Evolutionary conservation across 2,888 invertebrate genomes (phyloP).

Genomic region (Cephus spinipes): DNA sequence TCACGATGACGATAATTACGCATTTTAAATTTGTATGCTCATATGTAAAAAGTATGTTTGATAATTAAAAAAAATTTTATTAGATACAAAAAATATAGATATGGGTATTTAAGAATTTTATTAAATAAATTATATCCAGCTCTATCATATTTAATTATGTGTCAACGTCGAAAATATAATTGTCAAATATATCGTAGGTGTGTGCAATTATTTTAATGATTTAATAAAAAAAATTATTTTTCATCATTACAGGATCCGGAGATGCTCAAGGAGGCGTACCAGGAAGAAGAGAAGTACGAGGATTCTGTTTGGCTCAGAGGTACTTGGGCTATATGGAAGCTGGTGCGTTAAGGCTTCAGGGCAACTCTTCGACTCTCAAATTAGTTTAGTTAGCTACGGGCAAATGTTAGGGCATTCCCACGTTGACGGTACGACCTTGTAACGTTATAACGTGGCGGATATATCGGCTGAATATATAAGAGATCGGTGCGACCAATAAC

Average conservation of each 20-base stretch:
- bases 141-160: not conserved
- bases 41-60: not conserved
- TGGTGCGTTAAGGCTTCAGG: not conserved
- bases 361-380: slow-evolving; percentile 1
- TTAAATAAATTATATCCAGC: not conserved
- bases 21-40: not conserved
- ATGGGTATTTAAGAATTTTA: not conserved
- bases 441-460: not conserved
- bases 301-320: not conserved
- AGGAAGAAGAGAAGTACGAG: not conserved
- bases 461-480: not conserved
- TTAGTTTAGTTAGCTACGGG: not conserved
- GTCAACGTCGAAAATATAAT: not conserved
- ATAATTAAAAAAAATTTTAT: not conserved
- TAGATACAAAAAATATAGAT: not conserved
- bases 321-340: not conserved
- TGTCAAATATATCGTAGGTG: not conserved
- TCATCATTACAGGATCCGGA: not conserved
- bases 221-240: not conserved
- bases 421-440: not conserved
- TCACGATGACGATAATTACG: not conserved
- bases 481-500: not conserved
- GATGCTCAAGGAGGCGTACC: not conserved
- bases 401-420: slow-evolving; percentile 1
- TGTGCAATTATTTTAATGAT: not conserved